A percentile compares a stretch with the other conserved stretches of the same genome.
These are phyloP conservation scores for Antennarius maculatus DNA, from an alignment of 2,797 vertebrate genomes.

Conservation along the genomic window DNA sequence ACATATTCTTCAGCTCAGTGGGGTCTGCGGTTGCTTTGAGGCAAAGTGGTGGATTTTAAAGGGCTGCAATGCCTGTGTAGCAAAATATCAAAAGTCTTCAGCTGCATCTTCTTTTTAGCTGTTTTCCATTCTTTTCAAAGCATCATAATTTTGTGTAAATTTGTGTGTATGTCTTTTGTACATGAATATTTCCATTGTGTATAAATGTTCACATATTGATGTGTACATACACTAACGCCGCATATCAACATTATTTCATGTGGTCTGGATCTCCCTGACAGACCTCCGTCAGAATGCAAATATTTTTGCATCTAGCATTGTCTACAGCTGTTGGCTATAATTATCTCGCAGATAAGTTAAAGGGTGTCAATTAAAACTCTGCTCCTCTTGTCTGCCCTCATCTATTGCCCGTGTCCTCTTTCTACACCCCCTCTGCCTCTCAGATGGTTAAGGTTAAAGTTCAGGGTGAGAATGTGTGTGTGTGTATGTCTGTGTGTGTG, in stretches of 20 bases:
- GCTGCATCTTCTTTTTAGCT: conserved; percentile 40
- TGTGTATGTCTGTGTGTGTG: not conserved
- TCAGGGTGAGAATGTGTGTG: conserved; percentile 55
- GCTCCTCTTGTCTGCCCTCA: conserved; percentile 54
- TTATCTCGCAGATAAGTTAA: conserved; percentile 80
- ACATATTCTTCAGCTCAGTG: conserved; percentile 67
- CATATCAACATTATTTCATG: conserved; percentile 48
- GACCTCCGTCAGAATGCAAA: conserved; percentile 71
- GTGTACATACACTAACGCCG: not conserved
- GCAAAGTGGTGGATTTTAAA: conserved; percentile 59
- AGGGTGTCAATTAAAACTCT: conserved; percentile 78
- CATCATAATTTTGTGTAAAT: not conserved
- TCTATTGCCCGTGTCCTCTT: conserved; percentile 35
- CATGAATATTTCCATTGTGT: conserved; percentile 16
- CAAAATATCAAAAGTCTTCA: conserved; percentile 57
- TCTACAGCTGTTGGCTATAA: conserved; percentile 79
- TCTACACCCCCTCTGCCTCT: conserved; percentile 23
- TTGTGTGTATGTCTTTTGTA: conserved; percentile 7
- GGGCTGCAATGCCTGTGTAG: conserved; percentile 53
- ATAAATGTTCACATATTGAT: conserved; percentile 27
- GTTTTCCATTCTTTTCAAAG: conserved; percentile 42
- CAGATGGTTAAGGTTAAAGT: conserved; percentile 58
- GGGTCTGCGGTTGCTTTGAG: conserved; percentile 67
- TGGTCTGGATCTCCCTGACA: conserved; percentile 43
- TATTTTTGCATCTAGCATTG: conserved; percentile 75